Percentiles rank a stretch among this genome's conserved stretches.
Evolutionary conservation across 2,888 invertebrate genomes (phyloP).

Genomic region (Furcula furcula): DNA sequence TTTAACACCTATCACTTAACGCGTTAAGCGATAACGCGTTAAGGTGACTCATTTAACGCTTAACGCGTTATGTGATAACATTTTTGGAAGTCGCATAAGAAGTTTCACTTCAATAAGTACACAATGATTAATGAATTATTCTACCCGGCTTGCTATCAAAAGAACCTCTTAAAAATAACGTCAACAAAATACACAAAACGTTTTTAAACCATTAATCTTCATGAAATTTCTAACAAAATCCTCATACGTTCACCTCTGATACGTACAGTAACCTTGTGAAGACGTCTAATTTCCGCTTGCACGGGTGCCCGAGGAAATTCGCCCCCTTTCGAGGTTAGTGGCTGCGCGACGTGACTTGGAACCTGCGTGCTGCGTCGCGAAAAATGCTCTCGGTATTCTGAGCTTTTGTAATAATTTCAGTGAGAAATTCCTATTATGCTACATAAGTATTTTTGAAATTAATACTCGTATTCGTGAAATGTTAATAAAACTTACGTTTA

Average conservation of each 20-base stretch:
- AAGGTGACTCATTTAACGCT: too few species aligned
- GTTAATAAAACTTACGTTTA: too few species aligned
- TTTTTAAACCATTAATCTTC: background rate
- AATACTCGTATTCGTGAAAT: too few species aligned
- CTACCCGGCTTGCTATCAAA: too few species aligned
- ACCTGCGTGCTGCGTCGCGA: background rate
- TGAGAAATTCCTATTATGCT: background rate
- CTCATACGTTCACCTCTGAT: background rate
- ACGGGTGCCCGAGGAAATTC: background rate
- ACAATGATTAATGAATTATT: too few species aligned
- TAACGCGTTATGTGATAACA: too few species aligned
- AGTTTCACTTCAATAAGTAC: too few species aligned
- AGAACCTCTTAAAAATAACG: background rate
- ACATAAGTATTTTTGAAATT: too few species aligned
- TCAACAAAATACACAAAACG: background rate
- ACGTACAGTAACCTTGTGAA: background rate
- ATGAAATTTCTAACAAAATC: background rate
- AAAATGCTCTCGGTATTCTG: background rate
- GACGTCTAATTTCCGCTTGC: conserved; percentile 1
- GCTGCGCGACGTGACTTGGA: conserved; percentile 1
- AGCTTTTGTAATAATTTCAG: background rate
- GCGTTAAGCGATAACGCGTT: too few species aligned
- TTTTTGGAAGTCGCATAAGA: too few species aligned
- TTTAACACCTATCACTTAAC: too few species aligned
- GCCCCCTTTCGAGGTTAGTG: background rate